Evolutionary conservation across 2,797 vertebrate species (phyloP).

Genomic region (Dendrocincla tyrannina): DNA sequence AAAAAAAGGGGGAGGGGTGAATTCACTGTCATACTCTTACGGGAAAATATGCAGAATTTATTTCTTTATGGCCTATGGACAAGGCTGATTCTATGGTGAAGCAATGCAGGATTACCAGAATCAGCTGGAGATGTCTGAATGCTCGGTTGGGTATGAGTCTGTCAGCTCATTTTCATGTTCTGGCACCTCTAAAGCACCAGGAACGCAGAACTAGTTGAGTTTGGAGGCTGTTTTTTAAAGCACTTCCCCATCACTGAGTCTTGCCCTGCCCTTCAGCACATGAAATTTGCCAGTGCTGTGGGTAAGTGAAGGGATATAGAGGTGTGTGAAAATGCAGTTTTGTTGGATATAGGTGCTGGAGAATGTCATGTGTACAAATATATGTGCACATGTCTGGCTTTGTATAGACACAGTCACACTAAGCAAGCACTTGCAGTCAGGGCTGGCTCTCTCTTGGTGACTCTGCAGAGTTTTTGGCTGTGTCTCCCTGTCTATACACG

Average conservation of each 20-base stretch:
- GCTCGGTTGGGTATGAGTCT: background rate
- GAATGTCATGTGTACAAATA: background rate
- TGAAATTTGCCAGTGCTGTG: background rate
- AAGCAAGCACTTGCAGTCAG: background rate
- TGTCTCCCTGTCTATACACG: background rate
- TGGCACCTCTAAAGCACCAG: background rate
- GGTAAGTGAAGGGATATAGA: background rate
- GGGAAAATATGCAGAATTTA: background rate
- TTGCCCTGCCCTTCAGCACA: background rate
- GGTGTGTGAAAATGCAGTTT: background rate
- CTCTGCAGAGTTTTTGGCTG: background rate
- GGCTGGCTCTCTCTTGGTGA: background rate
- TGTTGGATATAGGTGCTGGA: background rate
- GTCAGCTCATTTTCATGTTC: background rate
- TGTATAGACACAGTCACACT: background rate
- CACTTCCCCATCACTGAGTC: background rate
- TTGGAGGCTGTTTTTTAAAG: background rate
- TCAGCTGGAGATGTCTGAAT: background rate
- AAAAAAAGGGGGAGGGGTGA: accelerated
- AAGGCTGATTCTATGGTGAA: background rate
- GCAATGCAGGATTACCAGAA: background rate
- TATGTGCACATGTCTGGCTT: accelerated
- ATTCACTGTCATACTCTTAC: background rate
- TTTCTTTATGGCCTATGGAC: background rate
- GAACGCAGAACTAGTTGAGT: background rate